Base-by-base conservation (phyloP, 2,797 vertebrate genomes). In the Sebastes ruberrimus region DNA sequence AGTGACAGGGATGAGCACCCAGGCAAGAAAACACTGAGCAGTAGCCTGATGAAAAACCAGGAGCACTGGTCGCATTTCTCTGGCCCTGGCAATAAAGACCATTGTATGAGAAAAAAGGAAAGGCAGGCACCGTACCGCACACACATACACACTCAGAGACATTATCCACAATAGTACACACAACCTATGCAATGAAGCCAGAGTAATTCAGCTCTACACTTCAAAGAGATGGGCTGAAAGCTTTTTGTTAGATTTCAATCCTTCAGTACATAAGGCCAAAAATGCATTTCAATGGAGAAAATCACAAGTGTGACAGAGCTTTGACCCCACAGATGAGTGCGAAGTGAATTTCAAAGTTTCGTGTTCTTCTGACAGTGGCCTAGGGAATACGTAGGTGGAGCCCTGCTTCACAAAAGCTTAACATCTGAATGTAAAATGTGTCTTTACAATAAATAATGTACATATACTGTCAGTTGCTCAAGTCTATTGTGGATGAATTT, bases 1-100 rank as follows among this genome's bases (percentile, higher is more conserved):
- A 94, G 90, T 95, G 94, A 95, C 94, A 93, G 91, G 92, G 90
- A 94, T 95, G 95, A 93, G 93, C 93, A 91, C 83, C 92, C 93
- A 94, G 86, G 90, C 93, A 93, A 89, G 89, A 93, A 94, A 94
- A 94, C 88, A 90, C 76, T 81, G 90, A 89, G 85, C 78, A 80
- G 74, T 62, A 71, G 83, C 82, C 86, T 93, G 91, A 94, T 95
- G 93, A 90, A 91, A 94, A 94, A 90, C 88, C 87, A 92, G 83
- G 85, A 85, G 86, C 80, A 23, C 62, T 66, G 86, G 88, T 89
- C 81, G 14, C 80, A 87, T 91, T 88, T 86, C 88, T 88, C 78
- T 83, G 84, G 88, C 86, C 90, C 66, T 82, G 71, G 86, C 86
- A 90, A 93, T 92, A 90, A 93, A 89, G 81, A 88, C 81, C 60